A percentile compares a stretch with the other conserved stretches of the same genome.
Conservation (phyloP, 2,797 vertebrate species). For the Dipus sagitta region DNA sequence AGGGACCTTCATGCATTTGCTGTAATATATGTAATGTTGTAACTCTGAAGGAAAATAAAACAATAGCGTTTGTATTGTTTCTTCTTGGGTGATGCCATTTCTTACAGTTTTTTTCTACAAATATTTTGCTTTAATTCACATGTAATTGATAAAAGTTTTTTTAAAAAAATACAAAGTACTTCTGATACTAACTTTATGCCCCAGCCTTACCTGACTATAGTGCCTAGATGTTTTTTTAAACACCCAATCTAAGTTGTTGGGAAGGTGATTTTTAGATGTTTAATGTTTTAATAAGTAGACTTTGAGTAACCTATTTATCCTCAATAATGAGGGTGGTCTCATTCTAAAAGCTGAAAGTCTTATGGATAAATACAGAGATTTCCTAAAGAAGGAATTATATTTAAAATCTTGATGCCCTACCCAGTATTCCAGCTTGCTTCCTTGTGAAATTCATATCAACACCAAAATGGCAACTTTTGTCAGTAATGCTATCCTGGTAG, state of each 20-base stretch:
- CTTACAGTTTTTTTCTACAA: background rate
- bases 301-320: background rate
- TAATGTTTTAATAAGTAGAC: background rate
- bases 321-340: background rate
- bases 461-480: background rate
- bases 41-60: background rate
- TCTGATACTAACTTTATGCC: background rate
- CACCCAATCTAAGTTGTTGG: background rate
- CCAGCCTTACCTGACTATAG: background rate
- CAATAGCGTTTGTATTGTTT: background rate
- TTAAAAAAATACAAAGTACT: background rate
- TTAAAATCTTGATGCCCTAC: background rate
- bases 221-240: background rate
- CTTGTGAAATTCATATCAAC: background rate
- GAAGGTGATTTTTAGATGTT: background rate
- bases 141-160: background rate
- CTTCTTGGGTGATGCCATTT: background rate
- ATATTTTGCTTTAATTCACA: background rate
- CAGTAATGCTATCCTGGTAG: background rate
- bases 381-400: conserved; percentile 5
- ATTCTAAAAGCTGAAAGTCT: background rate
- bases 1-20: background rate
- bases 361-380: background rate
- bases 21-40: no score
- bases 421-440: background rate